Evolutionary conservation across 2,797 vertebrate genomes (phyloP), one percentile per base, ranked within the genome.

Genomic region (Philypnodon macrostomus): DNA sequence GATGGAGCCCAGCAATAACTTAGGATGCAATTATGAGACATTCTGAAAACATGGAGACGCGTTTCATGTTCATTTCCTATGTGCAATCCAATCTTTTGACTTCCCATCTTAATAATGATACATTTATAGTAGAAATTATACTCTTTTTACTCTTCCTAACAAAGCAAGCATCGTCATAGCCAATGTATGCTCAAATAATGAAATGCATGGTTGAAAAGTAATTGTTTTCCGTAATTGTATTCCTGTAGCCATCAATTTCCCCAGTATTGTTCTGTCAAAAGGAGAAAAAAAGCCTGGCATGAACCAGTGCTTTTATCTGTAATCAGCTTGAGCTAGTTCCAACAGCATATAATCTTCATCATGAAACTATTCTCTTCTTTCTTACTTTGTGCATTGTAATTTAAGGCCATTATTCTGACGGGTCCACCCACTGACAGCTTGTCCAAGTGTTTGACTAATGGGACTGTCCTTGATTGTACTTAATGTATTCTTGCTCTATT

Each of bases 321-420:
- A 14, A 59, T 47, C 18, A 5, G 13, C 7, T 11, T 12, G 5
- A 2, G 27, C 35, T 29, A 29, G 7, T 47, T 42, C 14, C 47
- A 61, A 59, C 63, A 42, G n/a, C 39, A 34, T 23, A 7, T 45
- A 50, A 77, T 66, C 52, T 35, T 1, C 36, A 0, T 47, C 31
- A 67, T 59, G 46, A 19, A 50, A 26, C 32, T 37, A 61, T 52
- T 50, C 50, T 56, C 39, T 47, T 23, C 31, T 4, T 37, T 11
- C 27, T 63, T 62, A 63, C 21, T 17, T 33, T 17, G 21, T 44
- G 48, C 15, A 33, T 54, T 60, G 35, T 68, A 42, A 52, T 56
- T 65, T 55, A 1, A 61, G 53, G 49, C 45, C 65, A 61, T 70
- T 67, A 64, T 61, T 39, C 40, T 9, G 23, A 58, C 10, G 27